Conservation (phyloP, 1,140 invertebrate species). For the Leucophenga varia region DNA sequence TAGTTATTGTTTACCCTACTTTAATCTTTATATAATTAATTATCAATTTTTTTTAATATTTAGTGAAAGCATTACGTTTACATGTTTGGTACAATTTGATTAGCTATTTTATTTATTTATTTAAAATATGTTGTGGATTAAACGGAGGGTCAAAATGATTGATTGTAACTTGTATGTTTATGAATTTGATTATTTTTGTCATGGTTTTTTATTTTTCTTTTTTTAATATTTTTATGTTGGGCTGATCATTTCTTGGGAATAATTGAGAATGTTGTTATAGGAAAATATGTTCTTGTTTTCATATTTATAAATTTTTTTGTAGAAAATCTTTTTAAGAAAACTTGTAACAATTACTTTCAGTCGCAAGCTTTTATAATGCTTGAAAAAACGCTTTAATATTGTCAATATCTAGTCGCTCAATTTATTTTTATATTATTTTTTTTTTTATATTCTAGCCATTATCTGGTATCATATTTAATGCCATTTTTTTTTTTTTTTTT, state of each 20-base stretch:
- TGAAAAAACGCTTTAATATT: too few species aligned
- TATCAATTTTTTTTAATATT: too few species aligned
- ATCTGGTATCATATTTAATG: slow-evolving; percentile 1
- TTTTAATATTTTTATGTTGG: neutral
- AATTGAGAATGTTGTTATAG: neutral
- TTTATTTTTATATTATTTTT: neutral
- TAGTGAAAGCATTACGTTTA: too few species aligned
- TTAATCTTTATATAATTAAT: too few species aligned
- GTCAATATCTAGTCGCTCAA: neutral
- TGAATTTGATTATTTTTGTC: neutral
- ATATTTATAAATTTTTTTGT: neutral
- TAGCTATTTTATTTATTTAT: neutral
- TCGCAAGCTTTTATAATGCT: too few species aligned
- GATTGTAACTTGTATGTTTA: neutral
- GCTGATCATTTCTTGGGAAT: neutral
- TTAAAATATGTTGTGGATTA: slow-evolving; percentile 6
- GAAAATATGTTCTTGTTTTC: neutral
- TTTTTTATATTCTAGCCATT: neutral
- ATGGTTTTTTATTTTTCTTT: neutral
- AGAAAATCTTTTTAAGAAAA: neutral
- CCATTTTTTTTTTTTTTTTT: slow-evolving; percentile 1
- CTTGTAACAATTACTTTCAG: too few species aligned
- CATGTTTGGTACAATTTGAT: too few species aligned
- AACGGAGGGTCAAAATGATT: neutral
- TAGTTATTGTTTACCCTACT: too few species aligned